phyloP scores from a whole-genome alignment of 1,140 invertebrate species.

The Drosophila santomea region DNA sequence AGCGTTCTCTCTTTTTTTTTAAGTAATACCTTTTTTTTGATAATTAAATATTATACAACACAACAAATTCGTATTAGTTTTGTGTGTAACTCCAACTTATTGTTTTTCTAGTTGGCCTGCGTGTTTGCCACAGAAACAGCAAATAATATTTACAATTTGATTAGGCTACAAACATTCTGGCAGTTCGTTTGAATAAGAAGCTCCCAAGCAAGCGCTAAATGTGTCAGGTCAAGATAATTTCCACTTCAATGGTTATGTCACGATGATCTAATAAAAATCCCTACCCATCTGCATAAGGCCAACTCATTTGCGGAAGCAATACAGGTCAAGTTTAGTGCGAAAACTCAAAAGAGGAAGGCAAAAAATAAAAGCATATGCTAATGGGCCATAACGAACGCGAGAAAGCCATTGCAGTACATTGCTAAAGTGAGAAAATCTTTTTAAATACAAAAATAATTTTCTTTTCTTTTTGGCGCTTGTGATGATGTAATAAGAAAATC shows the following conservation, averaged over 20 bases:
- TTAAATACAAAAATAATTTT: slow-evolving; percentile 7
- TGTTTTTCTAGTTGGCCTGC: slow-evolving; percentile 38
- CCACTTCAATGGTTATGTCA: slow-evolving; percentile 31
- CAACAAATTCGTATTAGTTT: not conserved
- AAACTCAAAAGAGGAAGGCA: slow-evolving; percentile 20
- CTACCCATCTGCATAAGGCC: slow-evolving; percentile 12
- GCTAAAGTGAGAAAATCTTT: slow-evolving; percentile 1
- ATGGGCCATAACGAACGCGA: slow-evolving; percentile 57
- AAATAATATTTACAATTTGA: slow-evolving; percentile 53
- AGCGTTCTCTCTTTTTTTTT: no score
- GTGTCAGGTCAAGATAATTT: slow-evolving; percentile 22
- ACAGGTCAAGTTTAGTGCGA: slow-evolving; percentile 67
- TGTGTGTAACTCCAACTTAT: not conserved
- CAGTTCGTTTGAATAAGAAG: slow-evolving; percentile 20
- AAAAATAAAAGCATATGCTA: slow-evolving; percentile 41
- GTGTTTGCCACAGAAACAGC: slow-evolving; percentile 50
- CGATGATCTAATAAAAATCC: slow-evolving; percentile 43
- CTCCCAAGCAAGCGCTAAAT: slow-evolving; percentile 18
- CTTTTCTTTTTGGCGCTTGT: slow-evolving; percentile 6
- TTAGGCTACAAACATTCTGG: slow-evolving; percentile 41
- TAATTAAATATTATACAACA: not conserved
- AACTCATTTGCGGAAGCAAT: slow-evolving; percentile 25
- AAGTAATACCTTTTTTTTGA: no score
- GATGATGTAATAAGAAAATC: slow-evolving; percentile 73
- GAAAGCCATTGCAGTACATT: slow-evolving; percentile 30